These are phyloP conservation scores for Sinocyclocheilus maitianheensis DNA, from an alignment of 2,113 vertebrate species.

Conservation along the genomic window DNA sequence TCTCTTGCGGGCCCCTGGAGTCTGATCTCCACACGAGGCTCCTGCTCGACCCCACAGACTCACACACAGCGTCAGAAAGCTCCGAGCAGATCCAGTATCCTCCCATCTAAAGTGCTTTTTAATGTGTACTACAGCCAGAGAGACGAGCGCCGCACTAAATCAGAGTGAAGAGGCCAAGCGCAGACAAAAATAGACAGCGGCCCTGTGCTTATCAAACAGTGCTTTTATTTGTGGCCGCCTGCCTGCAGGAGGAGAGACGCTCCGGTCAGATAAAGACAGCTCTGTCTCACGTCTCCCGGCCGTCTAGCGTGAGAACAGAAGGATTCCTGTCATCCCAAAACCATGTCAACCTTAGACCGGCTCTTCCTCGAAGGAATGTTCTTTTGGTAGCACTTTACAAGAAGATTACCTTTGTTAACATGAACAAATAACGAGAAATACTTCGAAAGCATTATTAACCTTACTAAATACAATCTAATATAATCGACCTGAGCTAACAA, in stretches of 20 bases:
- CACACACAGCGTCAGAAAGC: no score
- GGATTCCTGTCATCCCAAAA: background rate
- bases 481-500: no score
- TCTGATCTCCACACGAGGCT: no score
- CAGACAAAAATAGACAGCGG: conserved; percentile 28
- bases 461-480: background rate
- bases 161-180: background rate
- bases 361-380: background rate
- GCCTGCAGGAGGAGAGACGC: no score
- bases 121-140: background rate
- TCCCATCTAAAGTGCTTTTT: background rate
- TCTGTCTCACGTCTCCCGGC: background rate
- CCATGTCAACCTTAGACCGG: background rate
- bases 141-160: background rate
- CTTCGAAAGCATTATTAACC: background rate
- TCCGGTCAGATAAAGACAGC: background rate
- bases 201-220: conserved; percentile 25
- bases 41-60: background rate
- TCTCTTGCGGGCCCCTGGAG: no score
- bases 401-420: no score
- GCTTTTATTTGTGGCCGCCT: background rate
- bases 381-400: no score
- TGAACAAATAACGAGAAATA: background rate
- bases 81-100: background rate
- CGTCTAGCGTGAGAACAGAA: background rate